These are phyloP conservation scores for Palaemon carinicauda DNA, from an alignment of 1,140 invertebrate species.

Conservation along the genomic window DNA sequence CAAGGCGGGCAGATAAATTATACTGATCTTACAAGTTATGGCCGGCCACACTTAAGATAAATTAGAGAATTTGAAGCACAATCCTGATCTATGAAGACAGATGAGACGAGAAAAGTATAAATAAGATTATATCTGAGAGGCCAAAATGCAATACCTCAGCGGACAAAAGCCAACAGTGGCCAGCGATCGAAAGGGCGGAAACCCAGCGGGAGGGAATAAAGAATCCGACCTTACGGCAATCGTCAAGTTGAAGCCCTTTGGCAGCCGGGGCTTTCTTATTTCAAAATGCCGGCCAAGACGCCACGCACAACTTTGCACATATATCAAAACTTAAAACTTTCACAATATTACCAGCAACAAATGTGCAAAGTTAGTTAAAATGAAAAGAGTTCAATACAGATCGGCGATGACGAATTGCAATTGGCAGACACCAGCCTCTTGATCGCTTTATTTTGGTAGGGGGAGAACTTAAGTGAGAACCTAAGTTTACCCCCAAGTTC, in stretches of 20 bases:
- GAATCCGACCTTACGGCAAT: neutral
- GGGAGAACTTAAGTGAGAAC: neutral
- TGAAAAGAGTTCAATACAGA: constrained; percentile 56
- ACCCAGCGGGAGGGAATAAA: neutral
- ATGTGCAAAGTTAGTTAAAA: constrained; percentile 57
- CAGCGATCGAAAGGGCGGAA: neutral
- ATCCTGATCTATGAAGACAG: constrained; percentile 56
- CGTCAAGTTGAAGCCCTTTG: constrained; percentile 10
- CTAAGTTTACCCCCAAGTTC: constrained; percentile 13
- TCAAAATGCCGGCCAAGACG: constrained; percentile 55
- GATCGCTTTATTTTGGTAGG: constrained; percentile 19
- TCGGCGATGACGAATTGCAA: constrained; percentile 54
- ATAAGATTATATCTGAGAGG: constrained; percentile 53
- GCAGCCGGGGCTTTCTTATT: constrained; percentile 42
- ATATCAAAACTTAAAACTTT: constrained; percentile 57
- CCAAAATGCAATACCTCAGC: constrained; percentile 42
- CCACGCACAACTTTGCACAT: constrained; percentile 54
- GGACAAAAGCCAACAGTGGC: constrained; percentile 32
- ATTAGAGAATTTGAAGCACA: constrained; percentile 57
- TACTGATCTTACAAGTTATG: constrained; percentile 56
- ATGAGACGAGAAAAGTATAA: constrained; percentile 57
- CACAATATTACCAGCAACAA: constrained; percentile 56
- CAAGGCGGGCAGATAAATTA: constrained; percentile 42
- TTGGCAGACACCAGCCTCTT: constrained; percentile 10
- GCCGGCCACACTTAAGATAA: constrained; percentile 54